Base-by-base conservation (phyloP, 1,140 invertebrate genomes). In the Pseudomyrmex cubaensis region DNA sequence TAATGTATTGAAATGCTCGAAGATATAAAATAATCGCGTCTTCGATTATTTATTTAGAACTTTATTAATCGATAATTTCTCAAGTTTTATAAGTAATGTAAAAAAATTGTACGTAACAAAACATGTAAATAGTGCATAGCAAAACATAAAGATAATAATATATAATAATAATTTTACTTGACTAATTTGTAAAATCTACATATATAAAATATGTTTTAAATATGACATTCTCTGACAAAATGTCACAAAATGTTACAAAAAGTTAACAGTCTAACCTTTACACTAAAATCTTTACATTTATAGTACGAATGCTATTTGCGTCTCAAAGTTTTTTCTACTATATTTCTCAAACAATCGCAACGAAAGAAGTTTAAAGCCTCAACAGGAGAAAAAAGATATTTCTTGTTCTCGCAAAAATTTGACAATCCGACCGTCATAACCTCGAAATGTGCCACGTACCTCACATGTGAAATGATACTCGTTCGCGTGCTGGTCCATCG, bases 381-480 rank as follows among this genome's bases (percentile, higher is more conserved):
- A n/a, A n/a, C 17, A 15, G 8, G 12, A 64, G 25, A 64, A 17
- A 76, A 13, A 7, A n/a, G 20, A 1, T 72, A 5, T 35, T 20
- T 46, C 17, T 35, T 64, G n/a, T 9, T 17, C 22, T 2, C 22
- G 12, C 35, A 7, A 46, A 2, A 7, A 8, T 25, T 64, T 80
- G 66, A 80, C 15, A 66, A 64, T 48, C n/a, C 63, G 52, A 25
- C 17, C 50, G 17, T 17, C 59, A 62, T 87, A 87, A 87, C 86
- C 86, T 87, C 63, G 9, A 87, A 57, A 52, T 17, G 12, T n/a
- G 25, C 50, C 25, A 87, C 72, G 67, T 87, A 87, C 84, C 85
- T 82, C 54, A 56, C 59, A 54, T 50, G 10, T 2, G 17, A 10
- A 22, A 12, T 10, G 20, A 69, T 17, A 20, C 20, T 75, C 15